phyloP scores from a whole-genome alignment of 2,888 invertebrate species.

The Andrena flavipes region DNA sequence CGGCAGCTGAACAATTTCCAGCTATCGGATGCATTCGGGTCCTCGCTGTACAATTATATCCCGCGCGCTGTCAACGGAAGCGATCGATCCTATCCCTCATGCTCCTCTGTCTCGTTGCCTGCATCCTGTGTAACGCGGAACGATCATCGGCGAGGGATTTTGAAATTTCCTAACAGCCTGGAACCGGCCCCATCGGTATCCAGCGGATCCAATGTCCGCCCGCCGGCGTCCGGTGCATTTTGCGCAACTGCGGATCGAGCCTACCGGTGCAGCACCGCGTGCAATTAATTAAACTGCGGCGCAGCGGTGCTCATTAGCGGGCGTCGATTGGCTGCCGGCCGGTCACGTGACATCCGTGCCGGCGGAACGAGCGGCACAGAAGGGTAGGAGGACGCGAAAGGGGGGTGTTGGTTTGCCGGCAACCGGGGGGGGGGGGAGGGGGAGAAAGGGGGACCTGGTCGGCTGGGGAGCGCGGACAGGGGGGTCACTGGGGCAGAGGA shows the following conservation, averaged over 20 bases:
- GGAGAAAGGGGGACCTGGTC: slow-evolving; percentile 50
- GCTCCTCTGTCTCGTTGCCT: neutral
- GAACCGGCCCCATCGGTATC: neutral
- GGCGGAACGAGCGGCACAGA: slow-evolving; percentile 61
- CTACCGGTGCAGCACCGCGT: slow-evolving; percentile 44
- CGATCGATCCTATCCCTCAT: slow-evolving; percentile 4
- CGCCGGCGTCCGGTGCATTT: slow-evolving; percentile 32
- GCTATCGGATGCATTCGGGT: no score
- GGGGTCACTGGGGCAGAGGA: slow-evolving; percentile 67
- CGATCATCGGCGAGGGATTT: neutral
- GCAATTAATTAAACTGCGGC: slow-evolving; percentile 72
- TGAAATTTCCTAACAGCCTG: slow-evolving; percentile 15
- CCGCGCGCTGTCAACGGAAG: neutral
- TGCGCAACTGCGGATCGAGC: slow-evolving; percentile 56
- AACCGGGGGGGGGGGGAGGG: slow-evolving; percentile 33
- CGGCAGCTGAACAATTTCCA: neutral
- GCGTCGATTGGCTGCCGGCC: slow-evolving; percentile 81
- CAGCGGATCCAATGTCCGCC: neutral
- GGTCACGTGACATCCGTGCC: slow-evolving; percentile 76
- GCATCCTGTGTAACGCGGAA: neutral
- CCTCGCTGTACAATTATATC: neutral
- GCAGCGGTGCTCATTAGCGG: slow-evolving; percentile 78
- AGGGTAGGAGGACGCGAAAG: slow-evolving; percentile 68
- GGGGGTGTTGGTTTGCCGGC: slow-evolving; percentile 59
- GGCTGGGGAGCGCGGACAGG: slow-evolving; percentile 35